These are phyloP conservation scores for Candidula unifasciata DNA, from an alignment of 2,888 invertebrate species.

Conservation along the genomic window DNA sequence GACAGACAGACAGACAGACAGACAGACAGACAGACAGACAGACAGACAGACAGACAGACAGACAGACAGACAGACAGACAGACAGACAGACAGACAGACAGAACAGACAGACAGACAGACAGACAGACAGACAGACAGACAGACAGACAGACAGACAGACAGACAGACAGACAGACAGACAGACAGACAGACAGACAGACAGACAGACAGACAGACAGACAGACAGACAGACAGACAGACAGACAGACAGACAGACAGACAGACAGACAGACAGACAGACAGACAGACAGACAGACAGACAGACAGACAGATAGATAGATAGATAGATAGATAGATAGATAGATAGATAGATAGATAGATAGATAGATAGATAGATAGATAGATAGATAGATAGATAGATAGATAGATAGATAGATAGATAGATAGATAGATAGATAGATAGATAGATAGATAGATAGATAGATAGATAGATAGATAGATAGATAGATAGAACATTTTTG, in stretches of 20 bases:
- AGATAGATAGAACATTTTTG: no score
- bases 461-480: no score
- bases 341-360: background rate
- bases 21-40: background rate
- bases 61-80: background rate
- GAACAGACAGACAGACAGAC: no score
- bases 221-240: background rate
- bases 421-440: no score
- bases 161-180: conserved; percentile 1
- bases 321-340: conserved; percentile 9
- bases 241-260: background rate
- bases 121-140: no score
- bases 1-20: background rate
- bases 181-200: background rate
- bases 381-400: no score
- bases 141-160: background rate
- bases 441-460: no score
- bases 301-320: no score
- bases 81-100: no score
- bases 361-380: no score
- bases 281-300: background rate
- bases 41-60: background rate
- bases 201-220: background rate
- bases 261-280: conserved; percentile 12
- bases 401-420: no score